Percentiles rank a stretch among this genome's conserved stretches.
Evolutionary conservation across 2,113 vertebrate species (phyloP).

Genomic region (Alligator sinensis): DNA sequence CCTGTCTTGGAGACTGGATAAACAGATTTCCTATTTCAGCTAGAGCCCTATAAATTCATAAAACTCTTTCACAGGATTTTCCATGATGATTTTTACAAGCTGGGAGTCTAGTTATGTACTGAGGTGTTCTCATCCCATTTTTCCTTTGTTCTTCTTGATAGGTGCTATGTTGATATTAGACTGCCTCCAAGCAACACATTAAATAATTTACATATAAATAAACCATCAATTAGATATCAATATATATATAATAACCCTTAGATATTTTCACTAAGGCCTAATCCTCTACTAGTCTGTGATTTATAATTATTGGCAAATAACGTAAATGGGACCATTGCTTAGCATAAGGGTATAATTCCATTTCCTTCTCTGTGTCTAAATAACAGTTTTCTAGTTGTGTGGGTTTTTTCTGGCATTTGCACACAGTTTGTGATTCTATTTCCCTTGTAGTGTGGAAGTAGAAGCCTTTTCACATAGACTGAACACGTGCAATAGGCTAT

Average conservation of each 20-base stretch:
- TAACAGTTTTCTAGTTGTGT: no score
- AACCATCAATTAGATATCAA: neutral
- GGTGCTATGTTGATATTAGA: neutral
- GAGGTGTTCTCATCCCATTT: neutral
- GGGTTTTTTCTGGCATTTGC: no score
- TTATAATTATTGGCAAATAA: neutral
- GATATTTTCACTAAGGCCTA: rapidly evolving
- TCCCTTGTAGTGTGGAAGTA: no score
- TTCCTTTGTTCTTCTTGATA: neutral
- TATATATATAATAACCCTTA: neutral
- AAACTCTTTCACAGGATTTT: neutral
- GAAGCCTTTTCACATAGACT: no score
- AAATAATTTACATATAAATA: neutral
- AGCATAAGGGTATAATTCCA: no score
- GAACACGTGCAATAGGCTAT: no score
- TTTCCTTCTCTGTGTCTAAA: no score
- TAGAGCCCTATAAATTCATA: neutral
- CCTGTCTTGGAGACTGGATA: neutral
- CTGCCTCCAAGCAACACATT: neutral
- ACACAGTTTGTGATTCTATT: no score
- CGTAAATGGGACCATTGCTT: no score
- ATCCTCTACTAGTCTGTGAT: neutral
- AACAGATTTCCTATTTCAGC: neutral
- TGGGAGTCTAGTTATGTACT: neutral
- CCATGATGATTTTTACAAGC: neutral